Evolutionary conservation across 2,797 vertebrate species (phyloP).

Genomic region (Melanotaenia trifasciata): DNA sequence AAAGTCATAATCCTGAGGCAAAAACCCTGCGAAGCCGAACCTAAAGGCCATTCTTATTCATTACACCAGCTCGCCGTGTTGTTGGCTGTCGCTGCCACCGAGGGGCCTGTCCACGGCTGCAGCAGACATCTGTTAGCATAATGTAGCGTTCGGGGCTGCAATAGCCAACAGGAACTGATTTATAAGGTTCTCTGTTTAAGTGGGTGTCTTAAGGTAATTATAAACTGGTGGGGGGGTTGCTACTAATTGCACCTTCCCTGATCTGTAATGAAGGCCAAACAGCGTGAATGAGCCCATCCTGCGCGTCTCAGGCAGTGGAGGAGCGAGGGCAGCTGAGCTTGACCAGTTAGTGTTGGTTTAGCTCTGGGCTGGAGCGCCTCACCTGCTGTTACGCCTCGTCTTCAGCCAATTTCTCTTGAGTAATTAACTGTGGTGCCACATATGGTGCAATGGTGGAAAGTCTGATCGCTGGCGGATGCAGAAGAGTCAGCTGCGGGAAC

Average conservation of each 20-base stretch:
- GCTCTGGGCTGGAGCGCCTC: conserved; percentile 73
- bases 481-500: conserved; percentile 32
- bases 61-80: conserved; percentile 60
- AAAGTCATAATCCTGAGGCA: conserved; percentile 50
- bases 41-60: conserved; percentile 72
- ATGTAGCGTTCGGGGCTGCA: conserved; percentile 53
- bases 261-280: conserved; percentile 80
- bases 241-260: conserved; percentile 82
- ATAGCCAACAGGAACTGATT: conserved; percentile 76
- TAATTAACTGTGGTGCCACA: conserved; percentile 79
- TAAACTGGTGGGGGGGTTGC: conserved; percentile 62
- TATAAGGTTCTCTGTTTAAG: conserved; percentile 75
- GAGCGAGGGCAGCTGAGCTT: conserved; percentile 71
- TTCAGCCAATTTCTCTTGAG: conserved; percentile 75
- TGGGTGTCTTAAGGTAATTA: conserved; percentile 84
- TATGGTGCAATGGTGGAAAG: conserved; percentile 65
- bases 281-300: conserved; percentile 70
- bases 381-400: conserved; percentile 75
- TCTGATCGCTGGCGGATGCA: conserved; percentile 56
- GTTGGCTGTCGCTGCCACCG: conserved; percentile 57
- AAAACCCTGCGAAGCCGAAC: conserved; percentile 33
- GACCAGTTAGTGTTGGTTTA: conserved; percentile 79
- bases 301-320: conserved; percentile 51
- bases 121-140: conserved; percentile 77
- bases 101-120: conserved; percentile 60